Evolutionary conservation across 2,888 invertebrate species (phyloP), one percentile per base, ranked within the genome.

Genomic region (Noctua comes): DNA sequence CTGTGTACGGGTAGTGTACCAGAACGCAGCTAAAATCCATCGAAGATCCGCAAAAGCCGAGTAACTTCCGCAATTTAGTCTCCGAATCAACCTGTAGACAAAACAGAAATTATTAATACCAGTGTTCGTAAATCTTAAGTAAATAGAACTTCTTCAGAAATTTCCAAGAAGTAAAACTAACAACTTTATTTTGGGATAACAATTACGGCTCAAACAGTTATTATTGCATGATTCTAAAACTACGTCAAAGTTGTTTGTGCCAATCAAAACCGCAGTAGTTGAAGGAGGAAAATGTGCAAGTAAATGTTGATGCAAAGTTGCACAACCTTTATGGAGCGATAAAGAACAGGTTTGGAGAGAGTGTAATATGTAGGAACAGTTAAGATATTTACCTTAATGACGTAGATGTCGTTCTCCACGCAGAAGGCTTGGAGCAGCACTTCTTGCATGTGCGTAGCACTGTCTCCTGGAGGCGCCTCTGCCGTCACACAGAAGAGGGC

Each of bases 381-480:
- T 59, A 40, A 80, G 71, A 89, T 88, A 92, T 88, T 95, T 93
- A 98, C 98, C 96, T 98, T 98, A 85, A 98, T 97, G 74, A 98
- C 98, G 90, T 98, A 98, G 90, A 98, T 98, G 87, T 98, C 98
- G 84, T 98, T 98, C 93, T 98, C 98, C 62, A 97, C 98, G 93
- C 98, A 98, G 93, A 98, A 98, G 0, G 98, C 98, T 91, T 98
- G 98, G 54, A 98, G 95, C 0, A 98, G 95, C 10, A 98, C 98
- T 91, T 98, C 98, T 90, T 98, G 98, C 97, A 98, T 98, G 91
- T 98, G 98, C 13, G 98, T 98, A 10, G 98, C 98, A 48, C 98
- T 97, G 93, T 98, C 98, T 8, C 98, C 98, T 59, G 97, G 97
- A 70, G 97, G 95, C 43, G 98, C 97, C 76, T 97, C 97, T 1